Base-by-base conservation (phyloP, 2,888 invertebrate species). In the Drosophila barbarae region DNA sequence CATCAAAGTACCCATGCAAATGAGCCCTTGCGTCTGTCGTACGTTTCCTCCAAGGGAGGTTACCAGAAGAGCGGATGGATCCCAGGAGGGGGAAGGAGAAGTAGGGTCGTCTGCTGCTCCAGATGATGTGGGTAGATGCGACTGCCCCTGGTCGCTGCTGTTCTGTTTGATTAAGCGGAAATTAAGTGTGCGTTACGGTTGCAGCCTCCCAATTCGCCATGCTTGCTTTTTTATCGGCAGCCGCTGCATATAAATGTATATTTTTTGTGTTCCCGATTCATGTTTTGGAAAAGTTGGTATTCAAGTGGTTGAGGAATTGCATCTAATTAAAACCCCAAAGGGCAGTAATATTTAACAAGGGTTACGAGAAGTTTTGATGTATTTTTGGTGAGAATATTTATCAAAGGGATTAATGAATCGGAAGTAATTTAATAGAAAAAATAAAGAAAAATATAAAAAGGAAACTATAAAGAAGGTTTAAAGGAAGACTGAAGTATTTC, bases 1-100 rank as follows among this genome's bases (percentile, higher is more conserved):
- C 71, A 84, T 87, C 86, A 86, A 86, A 87, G 85, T 75, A 76
- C 71, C 78, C 77, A 86, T 79, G 86, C 86, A 87, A 87, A 87
- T 86, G 87, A 85, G 85, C 77, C 84, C 74, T 73, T 66, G 64
- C 68, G 71, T 76, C 77, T 84, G 74, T 72, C 69, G 61, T 30
- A 59, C 35, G 50, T 42, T 67, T 59, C 50, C 51, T 49, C 32
- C 60, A 15, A 50, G 58, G 28, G 38, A 32, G 26, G 44, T 30
- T 28, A 28, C 0, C 28, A 44, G 15, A 15, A 30, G 30, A 18
- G 46, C 46, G 18, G 46, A 47, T 47, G 46, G 32, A 32, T 47
- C 46, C 30, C 46, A 46, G 23, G 46, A 34, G 9, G 23, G 15
- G 15, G 21, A 56, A 36, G n/a, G 26, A 10, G 23, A 21, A 46